Evolutionary conservation across 30 jellyfish, hydroid and myxozoan genomes (phyloP).

Genomic region (Aurelia coerulea): DNA sequence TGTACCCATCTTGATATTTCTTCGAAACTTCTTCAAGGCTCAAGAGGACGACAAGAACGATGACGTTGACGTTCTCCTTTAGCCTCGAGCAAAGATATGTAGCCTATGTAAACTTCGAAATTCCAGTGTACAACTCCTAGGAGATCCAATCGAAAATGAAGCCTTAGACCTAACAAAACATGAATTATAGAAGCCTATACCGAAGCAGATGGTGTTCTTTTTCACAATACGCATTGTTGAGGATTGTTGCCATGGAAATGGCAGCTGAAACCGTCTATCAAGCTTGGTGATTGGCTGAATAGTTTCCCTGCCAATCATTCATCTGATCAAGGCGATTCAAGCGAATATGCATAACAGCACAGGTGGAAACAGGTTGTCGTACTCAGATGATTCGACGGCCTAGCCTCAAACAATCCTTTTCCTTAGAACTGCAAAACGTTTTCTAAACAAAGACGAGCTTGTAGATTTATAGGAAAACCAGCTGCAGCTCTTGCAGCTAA

Average conservation of each 20-base stretch:
- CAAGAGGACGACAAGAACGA: neutral
- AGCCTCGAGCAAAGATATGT: conserved; percentile 13
- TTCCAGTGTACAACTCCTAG: conserved; percentile 36
- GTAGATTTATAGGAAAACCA: neutral
- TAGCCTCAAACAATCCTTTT: conserved; percentile 11
- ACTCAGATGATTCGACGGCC: conserved; percentile 50
- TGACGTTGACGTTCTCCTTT: neutral
- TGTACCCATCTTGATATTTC: conserved; percentile 76
- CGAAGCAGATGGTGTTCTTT: conserved; percentile 59
- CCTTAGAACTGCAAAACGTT: conserved; percentile 1
- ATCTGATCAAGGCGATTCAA: conserved; percentile 61
- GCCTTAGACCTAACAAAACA: conserved; percentile 18
- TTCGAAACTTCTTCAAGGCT: neutral
- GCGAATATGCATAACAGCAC: conserved; percentile 76
- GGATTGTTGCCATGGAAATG: conserved; percentile 71
- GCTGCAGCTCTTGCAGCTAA: neutral
- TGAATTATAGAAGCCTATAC: conserved; percentile 43
- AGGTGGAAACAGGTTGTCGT: conserved; percentile 90
- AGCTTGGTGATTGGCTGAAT: conserved; percentile 43
- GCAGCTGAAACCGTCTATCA: conserved; percentile 53
- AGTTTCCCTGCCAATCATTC: conserved; percentile 65
- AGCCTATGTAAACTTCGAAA: conserved; percentile 41
- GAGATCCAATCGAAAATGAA: conserved; percentile 34
- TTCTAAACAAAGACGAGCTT: conserved; percentile 7
- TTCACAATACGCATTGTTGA: conserved; percentile 48